Base-by-base conservation (phyloP, 2,888 invertebrate genomes). In the Aphodius sticticus region DNA sequence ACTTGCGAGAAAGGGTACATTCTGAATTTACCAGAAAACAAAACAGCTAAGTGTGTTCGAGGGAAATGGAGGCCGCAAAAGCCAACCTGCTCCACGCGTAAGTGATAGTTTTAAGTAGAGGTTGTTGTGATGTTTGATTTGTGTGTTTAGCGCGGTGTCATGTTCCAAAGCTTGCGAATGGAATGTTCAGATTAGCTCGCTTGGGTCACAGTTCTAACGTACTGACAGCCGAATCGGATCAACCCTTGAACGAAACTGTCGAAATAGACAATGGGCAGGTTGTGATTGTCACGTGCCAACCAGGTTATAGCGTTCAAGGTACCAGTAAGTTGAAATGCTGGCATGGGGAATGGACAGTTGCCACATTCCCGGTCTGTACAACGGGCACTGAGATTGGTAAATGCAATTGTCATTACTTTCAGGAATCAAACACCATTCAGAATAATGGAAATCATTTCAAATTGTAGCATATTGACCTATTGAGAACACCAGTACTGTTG, bases 1-100 rank as follows among this genome's bases (percentile, higher is more conserved):
- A 93, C 94, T 0, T 96, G 96, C 86, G 93, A 93, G 0, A 93
- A 94, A 82, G 96, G 96, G 4, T 96, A 95, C 85, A 93, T 93
- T 12, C 89, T 95, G 4, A 96, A 96, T 87, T 90, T 96, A 81
- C 91, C 92, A 16, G 91, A 91, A 78, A 96, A 96, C 86, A 92
- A 92, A 3, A 96, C 96, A 0, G 95, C 95, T 0, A 94, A 94
- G 85, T 97, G 97, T 87, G 93, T 94, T 3, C 91, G 95, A 81
- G 97, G 97, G 0, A 92, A 94, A 83, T 97, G 97, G 97, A 95
- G 94, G 85, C 96, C 96, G 0, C 92, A 93, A 81, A 94, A 93
- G 84, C 97, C 97, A 0, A 92, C 92, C 84, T 97, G 97, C 88
- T 91, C 93, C 86, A 94, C 96, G 86, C 90, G 96, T 96, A 90